Conservation (phyloP, 2,888 invertebrate species). For the Agonopterix heracliana region DNA sequence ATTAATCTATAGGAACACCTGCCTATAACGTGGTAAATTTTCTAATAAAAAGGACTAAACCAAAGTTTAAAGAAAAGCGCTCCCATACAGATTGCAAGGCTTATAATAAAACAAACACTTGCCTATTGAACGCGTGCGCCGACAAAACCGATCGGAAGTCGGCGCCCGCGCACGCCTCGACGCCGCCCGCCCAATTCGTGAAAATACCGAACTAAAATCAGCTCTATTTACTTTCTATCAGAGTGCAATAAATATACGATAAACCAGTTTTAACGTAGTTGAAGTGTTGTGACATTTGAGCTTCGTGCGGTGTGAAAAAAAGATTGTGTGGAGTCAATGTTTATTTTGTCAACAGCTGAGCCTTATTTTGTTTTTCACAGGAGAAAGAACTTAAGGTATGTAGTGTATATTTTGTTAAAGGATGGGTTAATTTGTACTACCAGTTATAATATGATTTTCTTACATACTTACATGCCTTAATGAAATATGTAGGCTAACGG, state of each 20-base stretch:
- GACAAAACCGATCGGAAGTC: conserved; percentile 56
- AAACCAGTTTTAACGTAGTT: background rate
- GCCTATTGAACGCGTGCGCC: conserved; percentile 39
- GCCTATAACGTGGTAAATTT: too few relatives aligned
- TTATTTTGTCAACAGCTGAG: conserved; percentile 51
- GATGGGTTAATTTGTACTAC: too few relatives aligned
- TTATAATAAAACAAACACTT: conserved; percentile 38
- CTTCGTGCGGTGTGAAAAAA: conserved; percentile 15
- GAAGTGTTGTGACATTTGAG: conserved; percentile 10
- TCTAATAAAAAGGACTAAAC: too few relatives aligned
- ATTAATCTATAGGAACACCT: too few relatives aligned
- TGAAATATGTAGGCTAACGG: too few relatives aligned
- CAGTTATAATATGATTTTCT: too few relatives aligned
- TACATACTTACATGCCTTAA: too few relatives aligned
- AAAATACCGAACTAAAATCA: conserved; percentile 11
- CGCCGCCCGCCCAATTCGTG: conserved; percentile 63
- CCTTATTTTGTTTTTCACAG: conserved; percentile 22
- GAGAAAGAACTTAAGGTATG: background rate
- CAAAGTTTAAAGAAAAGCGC: too few relatives aligned
- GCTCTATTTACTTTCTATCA: background rate
- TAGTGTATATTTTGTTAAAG: background rate
- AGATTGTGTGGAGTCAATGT: conserved; percentile 45
- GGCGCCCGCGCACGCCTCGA: conserved; percentile 65
- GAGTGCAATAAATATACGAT: background rate
- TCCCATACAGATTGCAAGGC: conserved; percentile 14